These are phyloP conservation scores for Zosterops hypoxanthus DNA, from an alignment of 2,113 vertebrate genomes.

Conservation along the genomic window DNA sequence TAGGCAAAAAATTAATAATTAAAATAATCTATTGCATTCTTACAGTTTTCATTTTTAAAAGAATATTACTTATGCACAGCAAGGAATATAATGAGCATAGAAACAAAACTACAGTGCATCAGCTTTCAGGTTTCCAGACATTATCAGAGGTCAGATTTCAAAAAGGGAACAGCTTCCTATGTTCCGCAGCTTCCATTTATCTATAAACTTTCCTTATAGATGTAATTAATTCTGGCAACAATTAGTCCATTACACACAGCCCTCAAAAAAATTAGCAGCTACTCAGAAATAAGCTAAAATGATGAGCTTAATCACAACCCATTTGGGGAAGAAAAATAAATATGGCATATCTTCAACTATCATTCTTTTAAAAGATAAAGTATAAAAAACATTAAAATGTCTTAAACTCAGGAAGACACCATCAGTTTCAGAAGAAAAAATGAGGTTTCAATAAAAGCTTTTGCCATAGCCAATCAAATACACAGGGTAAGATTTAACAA, in stretches of 20 bases:
- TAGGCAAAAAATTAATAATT: background rate
- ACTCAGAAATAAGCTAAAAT: background rate
- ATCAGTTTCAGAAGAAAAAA: background rate
- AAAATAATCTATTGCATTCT: background rate
- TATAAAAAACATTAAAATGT: background rate
- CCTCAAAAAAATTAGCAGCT: background rate
- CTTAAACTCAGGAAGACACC: background rate
- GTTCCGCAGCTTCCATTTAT: background rate
- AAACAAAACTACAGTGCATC: background rate
- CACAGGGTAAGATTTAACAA: fast-evolving
- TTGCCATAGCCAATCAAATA: background rate
- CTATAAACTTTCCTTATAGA: background rate
- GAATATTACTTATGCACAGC: background rate
- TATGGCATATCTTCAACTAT: background rate
- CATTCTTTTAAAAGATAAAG: background rate
- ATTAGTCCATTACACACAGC: background rate
- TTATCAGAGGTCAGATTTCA: background rate
- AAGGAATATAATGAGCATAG: background rate
- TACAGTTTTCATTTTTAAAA: background rate
- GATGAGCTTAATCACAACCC: background rate
- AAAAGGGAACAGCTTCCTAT: background rate
- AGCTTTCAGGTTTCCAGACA: background rate
- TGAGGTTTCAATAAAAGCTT: background rate
- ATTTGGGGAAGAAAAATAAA: background rate
- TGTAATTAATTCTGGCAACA: background rate